These are phyloP conservation scores for Stylophora pistillata DNA, from an alignment of 64 coral and sea anemone genomes.

Conservation along the genomic window DNA sequence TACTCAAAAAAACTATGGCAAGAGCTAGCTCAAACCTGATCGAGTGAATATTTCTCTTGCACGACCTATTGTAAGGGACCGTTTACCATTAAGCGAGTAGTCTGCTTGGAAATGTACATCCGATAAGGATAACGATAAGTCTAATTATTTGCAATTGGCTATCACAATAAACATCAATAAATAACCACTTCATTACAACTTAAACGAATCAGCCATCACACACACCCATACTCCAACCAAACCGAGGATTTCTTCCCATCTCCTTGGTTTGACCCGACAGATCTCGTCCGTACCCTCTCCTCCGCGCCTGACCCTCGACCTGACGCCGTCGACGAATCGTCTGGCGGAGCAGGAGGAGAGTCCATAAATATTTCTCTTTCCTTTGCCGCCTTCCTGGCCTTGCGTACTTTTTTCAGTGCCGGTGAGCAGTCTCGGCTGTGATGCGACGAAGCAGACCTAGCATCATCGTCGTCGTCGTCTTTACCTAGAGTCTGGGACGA, in stretches of 20 bases:
- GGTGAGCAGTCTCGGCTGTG: slow-evolving; percentile 11
- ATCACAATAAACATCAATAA: not conserved
- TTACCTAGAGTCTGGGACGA: not conserved
- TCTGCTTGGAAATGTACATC: too few relatives aligned
- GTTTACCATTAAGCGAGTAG: too few relatives aligned
- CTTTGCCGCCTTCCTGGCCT: slow-evolving; percentile 16
- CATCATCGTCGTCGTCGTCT: not conserved
- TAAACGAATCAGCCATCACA: not conserved
- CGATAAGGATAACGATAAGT: too few relatives aligned
- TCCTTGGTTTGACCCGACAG: not conserved
- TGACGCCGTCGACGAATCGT: not conserved
- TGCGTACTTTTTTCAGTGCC: slow-evolving; percentile 5
- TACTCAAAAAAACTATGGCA: too few relatives aligned
- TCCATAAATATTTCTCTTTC: slow-evolving; percentile 37
- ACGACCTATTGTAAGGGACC: too few relatives aligned
- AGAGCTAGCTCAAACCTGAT: too few relatives aligned
- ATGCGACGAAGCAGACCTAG: slow-evolving; percentile 11
- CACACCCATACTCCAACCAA: slow-evolving; percentile 40
- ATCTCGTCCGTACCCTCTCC: slow-evolving; percentile 12
- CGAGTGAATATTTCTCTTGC: too few relatives aligned
- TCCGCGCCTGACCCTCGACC: not conserved
- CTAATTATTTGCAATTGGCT: not conserved
- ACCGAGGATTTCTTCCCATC: slow-evolving; percentile 34
- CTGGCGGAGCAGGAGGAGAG: not conserved
- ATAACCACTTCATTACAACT: not conserved